Evolutionary conservation across 2,888 invertebrate species (phyloP).

Genomic region (Agonopterix subpropinquella): DNA sequence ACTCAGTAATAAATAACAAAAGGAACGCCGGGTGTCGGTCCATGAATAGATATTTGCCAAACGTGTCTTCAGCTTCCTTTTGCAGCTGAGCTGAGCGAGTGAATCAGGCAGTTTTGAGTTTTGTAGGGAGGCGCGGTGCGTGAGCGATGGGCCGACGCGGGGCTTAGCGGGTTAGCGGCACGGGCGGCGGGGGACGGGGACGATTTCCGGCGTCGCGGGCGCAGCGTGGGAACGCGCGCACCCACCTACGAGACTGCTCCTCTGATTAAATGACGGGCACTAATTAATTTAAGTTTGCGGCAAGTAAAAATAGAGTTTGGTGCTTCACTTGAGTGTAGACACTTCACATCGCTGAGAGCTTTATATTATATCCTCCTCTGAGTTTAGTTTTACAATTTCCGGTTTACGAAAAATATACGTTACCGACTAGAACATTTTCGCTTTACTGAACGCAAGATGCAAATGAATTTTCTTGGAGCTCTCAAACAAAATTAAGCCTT

Average conservation of each 20-base stretch:
- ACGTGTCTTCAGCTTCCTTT: conserved; percentile 55
- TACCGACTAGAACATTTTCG: too few species aligned
- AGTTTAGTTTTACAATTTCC: too few species aligned
- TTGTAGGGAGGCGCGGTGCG: conserved; percentile 53
- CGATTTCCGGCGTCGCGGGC: conserved; percentile 64
- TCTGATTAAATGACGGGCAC: conserved; percentile 63
- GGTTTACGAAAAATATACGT: too few species aligned
- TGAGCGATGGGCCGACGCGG: conserved; percentile 58
- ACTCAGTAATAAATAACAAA: conserved; percentile 42
- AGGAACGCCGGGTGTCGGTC: conserved; percentile 36
- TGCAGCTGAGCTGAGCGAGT: conserved; percentile 55
- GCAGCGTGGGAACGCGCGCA: conserved; percentile 69
- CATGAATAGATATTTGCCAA: conserved; percentile 56
- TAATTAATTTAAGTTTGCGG: conserved; percentile 66
- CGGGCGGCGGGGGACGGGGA: conserved; percentile 35
- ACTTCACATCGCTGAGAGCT: neutral
- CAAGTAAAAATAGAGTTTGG: conserved; percentile 50
- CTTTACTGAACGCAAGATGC: too few species aligned
- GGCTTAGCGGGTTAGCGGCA: conserved; percentile 63
- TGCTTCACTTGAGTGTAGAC: conserved; percentile 18
- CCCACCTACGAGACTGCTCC: conserved; percentile 55
- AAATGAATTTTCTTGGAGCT: too few species aligned
- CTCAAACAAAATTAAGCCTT: too few species aligned
- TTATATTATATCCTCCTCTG: too few species aligned
- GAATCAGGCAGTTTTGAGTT: conserved; percentile 35